These are phyloP conservation scores for Astyanax mexicanus DNA, from an alignment of 2,797 vertebrate genomes.

Conservation along the genomic window DNA sequence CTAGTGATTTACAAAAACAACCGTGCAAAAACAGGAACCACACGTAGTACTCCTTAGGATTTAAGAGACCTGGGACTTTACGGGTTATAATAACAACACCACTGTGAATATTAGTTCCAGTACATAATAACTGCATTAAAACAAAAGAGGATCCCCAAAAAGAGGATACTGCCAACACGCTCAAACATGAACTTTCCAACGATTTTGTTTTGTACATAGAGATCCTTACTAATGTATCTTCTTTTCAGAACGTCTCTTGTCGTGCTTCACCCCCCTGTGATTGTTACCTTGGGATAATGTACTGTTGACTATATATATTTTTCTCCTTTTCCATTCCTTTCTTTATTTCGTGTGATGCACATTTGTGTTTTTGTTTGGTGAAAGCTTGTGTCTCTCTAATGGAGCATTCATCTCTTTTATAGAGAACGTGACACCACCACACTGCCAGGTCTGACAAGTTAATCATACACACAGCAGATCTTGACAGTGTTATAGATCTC, in stretches of 20 bases:
- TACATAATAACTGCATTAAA: too few relatives aligned
- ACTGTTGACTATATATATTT: constrained; percentile 35
- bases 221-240: constrained; percentile 49
- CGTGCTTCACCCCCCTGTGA: constrained; percentile 48
- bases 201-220: constrained; percentile 26
- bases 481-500: constrained; percentile 47
- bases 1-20: too few relatives aligned
- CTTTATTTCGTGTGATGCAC: not conserved
- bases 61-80: too few relatives aligned
- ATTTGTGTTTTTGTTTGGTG: not conserved
- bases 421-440: constrained; percentile 70
- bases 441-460: constrained; percentile 70
- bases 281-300: constrained; percentile 50
- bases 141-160: too few relatives aligned
- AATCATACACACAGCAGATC: constrained; percentile 58
- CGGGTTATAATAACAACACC: constrained; percentile 8
- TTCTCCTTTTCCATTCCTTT: constrained; percentile 24
- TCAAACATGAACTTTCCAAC: constrained; percentile 21
- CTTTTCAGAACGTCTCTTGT: constrained; percentile 59
- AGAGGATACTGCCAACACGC: constrained; percentile 36
- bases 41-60: too few relatives aligned
- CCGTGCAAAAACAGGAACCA: too few relatives aligned
- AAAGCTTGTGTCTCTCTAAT: constrained; percentile 26
- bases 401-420: constrained; percentile 46
- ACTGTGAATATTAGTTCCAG: too few relatives aligned